Conservation (phyloP, 2,797 vertebrate species). For the Pipistrellus nathusii region DNA sequence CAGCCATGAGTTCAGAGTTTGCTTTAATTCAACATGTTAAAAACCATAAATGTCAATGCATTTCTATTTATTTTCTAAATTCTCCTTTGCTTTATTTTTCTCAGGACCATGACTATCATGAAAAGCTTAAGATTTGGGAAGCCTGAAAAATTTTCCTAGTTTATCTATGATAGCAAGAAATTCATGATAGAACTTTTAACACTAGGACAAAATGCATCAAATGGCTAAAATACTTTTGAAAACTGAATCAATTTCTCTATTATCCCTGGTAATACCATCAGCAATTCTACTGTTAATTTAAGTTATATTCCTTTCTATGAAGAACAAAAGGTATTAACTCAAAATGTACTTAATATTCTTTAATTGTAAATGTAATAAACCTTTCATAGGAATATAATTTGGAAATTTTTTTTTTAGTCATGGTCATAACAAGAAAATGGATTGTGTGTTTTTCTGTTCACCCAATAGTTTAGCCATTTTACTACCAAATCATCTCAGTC, state of each 20-base stretch:
- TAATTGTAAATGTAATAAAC: background rate
- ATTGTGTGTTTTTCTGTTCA: background rate
- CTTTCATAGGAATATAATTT: background rate
- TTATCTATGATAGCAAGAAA: background rate
- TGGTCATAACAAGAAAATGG: background rate
- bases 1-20: background rate
- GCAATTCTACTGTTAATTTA: background rate
- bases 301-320: background rate
- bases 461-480: background rate
- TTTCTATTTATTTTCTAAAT: constrained; percentile 28
- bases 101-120: background rate
- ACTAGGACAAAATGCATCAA: background rate
- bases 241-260: background rate
- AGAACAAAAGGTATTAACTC: background rate
- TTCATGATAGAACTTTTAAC: background rate
- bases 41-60: background rate
- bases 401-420: background rate
- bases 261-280: background rate
- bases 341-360: background rate
- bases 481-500: background rate
- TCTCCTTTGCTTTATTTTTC: background rate
- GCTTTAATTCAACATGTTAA: background rate
- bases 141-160: background rate
- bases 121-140: constrained; percentile 30
- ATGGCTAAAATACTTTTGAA: background rate